phyloP scores from a whole-genome alignment of 2,113 vertebrate species.

The Catharus bicknelli region DNA sequence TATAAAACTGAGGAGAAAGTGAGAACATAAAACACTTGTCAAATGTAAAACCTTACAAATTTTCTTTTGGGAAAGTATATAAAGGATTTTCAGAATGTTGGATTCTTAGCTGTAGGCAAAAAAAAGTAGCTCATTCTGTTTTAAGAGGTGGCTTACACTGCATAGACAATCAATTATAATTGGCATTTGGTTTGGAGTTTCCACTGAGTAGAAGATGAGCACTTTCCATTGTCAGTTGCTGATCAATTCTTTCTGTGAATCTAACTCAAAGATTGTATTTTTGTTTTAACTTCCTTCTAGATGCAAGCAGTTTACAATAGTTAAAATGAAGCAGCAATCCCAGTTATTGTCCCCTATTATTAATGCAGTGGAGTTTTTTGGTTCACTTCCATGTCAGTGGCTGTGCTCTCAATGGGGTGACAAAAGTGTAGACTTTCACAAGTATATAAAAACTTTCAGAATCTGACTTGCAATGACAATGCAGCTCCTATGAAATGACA shows the following conservation, averaged over 20 bases:
- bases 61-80: neutral
- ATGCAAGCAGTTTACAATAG: neutral
- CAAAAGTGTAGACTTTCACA: neutral
- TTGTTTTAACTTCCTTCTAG: neutral
- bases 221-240: neutral
- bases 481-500: neutral
- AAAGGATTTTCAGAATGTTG: neutral
- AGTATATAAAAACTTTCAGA: neutral
- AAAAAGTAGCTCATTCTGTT: neutral
- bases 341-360: neutral
- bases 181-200: conserved; percentile 42
- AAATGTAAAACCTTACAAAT: neutral
- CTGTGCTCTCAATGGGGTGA: neutral
- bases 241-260: conserved; percentile 34
- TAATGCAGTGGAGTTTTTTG: neutral
- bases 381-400: neutral
- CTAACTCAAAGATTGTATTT: conserved; percentile 2
- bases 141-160: neutral
- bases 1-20: neutral
- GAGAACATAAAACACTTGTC: neutral
- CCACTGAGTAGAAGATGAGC: conserved; percentile 15
- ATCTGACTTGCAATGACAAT: neutral
- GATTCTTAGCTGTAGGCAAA: conserved; percentile 26
- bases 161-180: conserved; percentile 39
- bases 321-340: neutral